Base-by-base conservation (phyloP, 2,113 vertebrate genomes). In the Procapra przewalskii region DNA sequence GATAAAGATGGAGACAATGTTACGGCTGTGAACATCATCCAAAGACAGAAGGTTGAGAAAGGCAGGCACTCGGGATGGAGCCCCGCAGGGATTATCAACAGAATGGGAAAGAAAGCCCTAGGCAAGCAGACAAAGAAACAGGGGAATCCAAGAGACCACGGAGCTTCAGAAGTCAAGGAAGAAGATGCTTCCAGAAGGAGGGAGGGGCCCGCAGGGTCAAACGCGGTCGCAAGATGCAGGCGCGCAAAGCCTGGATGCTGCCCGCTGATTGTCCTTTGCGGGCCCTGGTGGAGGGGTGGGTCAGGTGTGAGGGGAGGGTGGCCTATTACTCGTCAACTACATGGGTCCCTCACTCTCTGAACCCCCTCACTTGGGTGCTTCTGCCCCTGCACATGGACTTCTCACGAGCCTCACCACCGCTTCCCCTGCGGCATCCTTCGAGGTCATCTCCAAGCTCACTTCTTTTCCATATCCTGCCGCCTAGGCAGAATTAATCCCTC, bases 291-390 rank as follows among this genome's bases (percentile, higher is more conserved):
- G 57, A 3, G 13, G 25, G 40, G 50, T 33, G 33, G 21, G 2
- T 23, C 0, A 1, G n/a, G 36, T 3, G 3, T 7, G n/a, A 14
- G 29, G 64, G 50, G 12, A 43, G 23, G 54, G 33, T 16, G 16
- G 31, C 11, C 15, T 13, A 21, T 15, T 45, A 5, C 80, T 45
- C 36, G 11, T 15, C 29, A 14, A 3, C 25, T n/a, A 8, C 27
- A 4, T 2, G 43, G 36, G 7, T 2, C 6, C 59, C 79, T 29
- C n/a, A 3, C 33, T 45, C 43, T 15, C 11, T 1, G 9, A 2
- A 16, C 19, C 83, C 5, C 45, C 59, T 25, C 29, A 4, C 52
- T 36, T 36, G 4, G 9, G 12, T 6, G 29, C 36, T 31, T 50
- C 50, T 45, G n/a, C 11, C 25, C 12, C 25, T 40, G 83, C 16